phyloP scores from a whole-genome alignment of 2,797 vertebrate species.

The Parauchenoglanis punctatus region DNA sequence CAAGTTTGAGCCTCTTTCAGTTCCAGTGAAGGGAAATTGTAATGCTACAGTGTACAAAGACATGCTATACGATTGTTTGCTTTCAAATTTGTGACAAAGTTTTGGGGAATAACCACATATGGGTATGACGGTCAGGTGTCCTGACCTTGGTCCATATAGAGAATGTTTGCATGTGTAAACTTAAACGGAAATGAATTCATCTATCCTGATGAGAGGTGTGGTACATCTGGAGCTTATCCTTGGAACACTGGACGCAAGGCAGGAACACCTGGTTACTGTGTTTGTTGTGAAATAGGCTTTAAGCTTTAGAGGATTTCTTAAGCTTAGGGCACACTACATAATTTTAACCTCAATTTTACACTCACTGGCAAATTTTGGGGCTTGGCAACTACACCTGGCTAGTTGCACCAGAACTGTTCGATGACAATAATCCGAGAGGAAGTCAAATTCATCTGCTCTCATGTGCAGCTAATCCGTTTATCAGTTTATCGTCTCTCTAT shows the following conservation, averaged over 20 bases:
- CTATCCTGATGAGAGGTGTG: background rate
- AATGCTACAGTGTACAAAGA: background rate
- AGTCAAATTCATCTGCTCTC: background rate
- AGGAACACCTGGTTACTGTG: background rate
- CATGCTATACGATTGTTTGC: background rate
- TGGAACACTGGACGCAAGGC: background rate
- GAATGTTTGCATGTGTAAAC: background rate
- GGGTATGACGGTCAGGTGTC: background rate
- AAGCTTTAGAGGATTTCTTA: background rate
- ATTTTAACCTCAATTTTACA: background rate
- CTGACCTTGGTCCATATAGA: background rate
- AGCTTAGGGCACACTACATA: background rate
- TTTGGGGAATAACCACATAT: background rate
- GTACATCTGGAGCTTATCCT: background rate
- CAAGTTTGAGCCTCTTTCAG: background rate
- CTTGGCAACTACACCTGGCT: background rate
- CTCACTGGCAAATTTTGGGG: background rate
- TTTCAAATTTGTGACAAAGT: background rate
- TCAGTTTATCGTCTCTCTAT: background rate
- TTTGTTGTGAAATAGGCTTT: background rate
- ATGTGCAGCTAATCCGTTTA: background rate
- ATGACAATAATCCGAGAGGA: background rate
- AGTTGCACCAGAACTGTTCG: background rate
- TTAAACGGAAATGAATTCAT: background rate
- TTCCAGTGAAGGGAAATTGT: background rate